Evolutionary conservation across 1,140 invertebrate species (phyloP).

Genomic region (Aphaenogaster floridana): DNA sequence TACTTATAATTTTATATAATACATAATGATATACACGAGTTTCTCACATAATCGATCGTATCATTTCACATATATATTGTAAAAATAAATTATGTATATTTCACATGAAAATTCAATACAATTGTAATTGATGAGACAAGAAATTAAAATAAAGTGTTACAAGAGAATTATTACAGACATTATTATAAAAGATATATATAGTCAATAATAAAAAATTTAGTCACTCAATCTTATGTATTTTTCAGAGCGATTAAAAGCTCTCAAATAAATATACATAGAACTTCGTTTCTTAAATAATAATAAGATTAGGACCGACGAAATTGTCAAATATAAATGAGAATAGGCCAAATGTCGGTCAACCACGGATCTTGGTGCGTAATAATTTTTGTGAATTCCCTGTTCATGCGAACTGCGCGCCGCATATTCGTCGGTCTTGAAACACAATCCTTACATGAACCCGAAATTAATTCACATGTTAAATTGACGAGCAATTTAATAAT

Average conservation of each 20-base stretch:
- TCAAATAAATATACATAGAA: not conserved
- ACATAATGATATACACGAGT: not conserved
- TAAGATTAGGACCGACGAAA: too few relatives aligned
- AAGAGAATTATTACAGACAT: not conserved
- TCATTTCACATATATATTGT: not conserved
- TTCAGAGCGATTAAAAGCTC: too few relatives aligned
- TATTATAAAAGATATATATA: not conserved
- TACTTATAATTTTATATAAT: not conserved
- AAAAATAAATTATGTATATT: not conserved
- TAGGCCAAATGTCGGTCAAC: too few relatives aligned
- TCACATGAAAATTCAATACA: not conserved
- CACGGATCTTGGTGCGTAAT: too few relatives aligned
- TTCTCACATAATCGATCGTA: not conserved
- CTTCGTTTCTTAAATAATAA: too few relatives aligned
- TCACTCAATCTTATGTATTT: not conserved
- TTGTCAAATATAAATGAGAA: too few relatives aligned
- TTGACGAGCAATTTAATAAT: too few relatives aligned
- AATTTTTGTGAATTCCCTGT: too few relatives aligned
- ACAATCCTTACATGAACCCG: too few relatives aligned
- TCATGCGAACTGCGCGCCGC: too few relatives aligned
- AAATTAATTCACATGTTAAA: too few relatives aligned
- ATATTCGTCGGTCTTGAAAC: too few relatives aligned
- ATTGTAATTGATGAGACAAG: not conserved
- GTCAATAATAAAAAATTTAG: not conserved
- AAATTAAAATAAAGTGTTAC: not conserved